Percentiles rank a stretch among this genome's conserved stretches.
These are phyloP conservation scores for Chironomus tepperi DNA, from an alignment of 1,140 invertebrate genomes.

Conservation along the genomic window DNA sequence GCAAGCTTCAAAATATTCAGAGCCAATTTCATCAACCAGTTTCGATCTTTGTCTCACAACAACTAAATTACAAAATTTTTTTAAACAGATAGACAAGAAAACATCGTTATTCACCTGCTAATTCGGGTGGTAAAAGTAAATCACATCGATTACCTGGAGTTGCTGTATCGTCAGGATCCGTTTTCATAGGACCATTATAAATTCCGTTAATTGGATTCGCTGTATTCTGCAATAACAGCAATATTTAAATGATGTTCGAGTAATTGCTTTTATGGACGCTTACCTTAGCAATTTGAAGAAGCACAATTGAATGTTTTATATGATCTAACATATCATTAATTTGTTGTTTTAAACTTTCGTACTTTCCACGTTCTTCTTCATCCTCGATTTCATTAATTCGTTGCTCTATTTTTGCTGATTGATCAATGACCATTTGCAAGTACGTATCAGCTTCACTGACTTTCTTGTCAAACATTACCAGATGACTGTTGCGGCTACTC, in stretches of 20 bases:
- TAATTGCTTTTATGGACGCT: conserved; percentile 27
- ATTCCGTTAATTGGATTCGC: conserved; percentile 79
- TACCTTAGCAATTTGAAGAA: conserved; percentile 95
- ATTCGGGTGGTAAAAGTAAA: not conserved
- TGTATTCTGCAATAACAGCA: conserved; percentile 53
- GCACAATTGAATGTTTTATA: conserved; percentile 94
- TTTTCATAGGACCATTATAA: conserved; percentile 52
- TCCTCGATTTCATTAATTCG: conserved; percentile 31
- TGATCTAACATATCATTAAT: conserved; percentile 75
- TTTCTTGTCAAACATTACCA: conserved; percentile 69
- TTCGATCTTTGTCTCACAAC: conserved; percentile 16
- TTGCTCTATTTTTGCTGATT: conserved; percentile 55
- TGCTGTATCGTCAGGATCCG: conserved; percentile 25
- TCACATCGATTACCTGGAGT: conserved; percentile 18
- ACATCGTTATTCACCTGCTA: not conserved
- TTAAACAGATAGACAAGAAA: no score
- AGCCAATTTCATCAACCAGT: conserved; percentile 24
- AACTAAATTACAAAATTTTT: not conserved
- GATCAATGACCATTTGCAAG: conserved; percentile 91
- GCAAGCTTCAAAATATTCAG: conserved; percentile 20
- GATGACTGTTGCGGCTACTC: conserved; percentile 38
- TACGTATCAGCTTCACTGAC: conserved; percentile 93
- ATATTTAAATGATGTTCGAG: conserved; percentile 23
- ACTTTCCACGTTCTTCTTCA: conserved; percentile 35
- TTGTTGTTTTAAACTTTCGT: conserved; percentile 32